A percentile compares a stretch with the other conserved stretches of the same genome.
phyloP scores from a whole-genome alignment of 2,888 invertebrate genomes.

The Noctua janthe region DNA sequence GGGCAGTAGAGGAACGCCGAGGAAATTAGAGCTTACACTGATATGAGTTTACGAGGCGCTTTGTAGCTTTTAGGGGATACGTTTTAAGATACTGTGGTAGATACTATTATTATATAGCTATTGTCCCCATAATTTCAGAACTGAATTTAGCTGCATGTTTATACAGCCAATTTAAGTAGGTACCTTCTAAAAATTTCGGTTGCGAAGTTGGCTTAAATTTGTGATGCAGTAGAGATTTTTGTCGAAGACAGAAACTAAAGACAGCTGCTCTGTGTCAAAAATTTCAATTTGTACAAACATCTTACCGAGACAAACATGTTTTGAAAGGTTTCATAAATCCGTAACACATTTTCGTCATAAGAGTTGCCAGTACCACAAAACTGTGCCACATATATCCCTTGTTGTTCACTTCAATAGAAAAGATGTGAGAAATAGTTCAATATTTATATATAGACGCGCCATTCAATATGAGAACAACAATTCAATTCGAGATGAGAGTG shows the following conservation, averaged over 20 bases:
- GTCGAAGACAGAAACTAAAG: not conserved
- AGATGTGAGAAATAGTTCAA: constrained; percentile 48
- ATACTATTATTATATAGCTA: not conserved
- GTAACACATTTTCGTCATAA: constrained; percentile 16
- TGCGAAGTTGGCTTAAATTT: not conserved
- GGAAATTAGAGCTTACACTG: constrained; percentile 45
- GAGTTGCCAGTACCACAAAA: constrained; percentile 11
- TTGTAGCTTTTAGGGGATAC: not conserved
- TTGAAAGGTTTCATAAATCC: constrained; percentile 31
- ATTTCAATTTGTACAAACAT: constrained; percentile 20
- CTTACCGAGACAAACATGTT: constrained; percentile 14
- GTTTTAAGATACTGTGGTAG: not conserved
- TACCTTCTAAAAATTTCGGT: not conserved
- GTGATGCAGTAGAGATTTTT: not conserved
- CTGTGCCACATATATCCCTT: constrained; percentile 14
- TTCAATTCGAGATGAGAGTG: constrained; percentile 78
- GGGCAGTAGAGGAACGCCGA: constrained; percentile 32
- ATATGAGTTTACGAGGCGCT: constrained; percentile 34
- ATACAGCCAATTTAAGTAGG: not conserved
- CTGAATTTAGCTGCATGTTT: not conserved
- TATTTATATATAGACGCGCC: constrained; percentile 64
- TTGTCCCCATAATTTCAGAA: not conserved
- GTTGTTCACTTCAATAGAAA: constrained; percentile 32
- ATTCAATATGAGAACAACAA: constrained; percentile 74
- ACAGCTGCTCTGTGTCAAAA: constrained; percentile 4